Conservation (phyloP, 37 sponge, comb jelly and placozoan species). For the Theonella swinhoei region DNA sequence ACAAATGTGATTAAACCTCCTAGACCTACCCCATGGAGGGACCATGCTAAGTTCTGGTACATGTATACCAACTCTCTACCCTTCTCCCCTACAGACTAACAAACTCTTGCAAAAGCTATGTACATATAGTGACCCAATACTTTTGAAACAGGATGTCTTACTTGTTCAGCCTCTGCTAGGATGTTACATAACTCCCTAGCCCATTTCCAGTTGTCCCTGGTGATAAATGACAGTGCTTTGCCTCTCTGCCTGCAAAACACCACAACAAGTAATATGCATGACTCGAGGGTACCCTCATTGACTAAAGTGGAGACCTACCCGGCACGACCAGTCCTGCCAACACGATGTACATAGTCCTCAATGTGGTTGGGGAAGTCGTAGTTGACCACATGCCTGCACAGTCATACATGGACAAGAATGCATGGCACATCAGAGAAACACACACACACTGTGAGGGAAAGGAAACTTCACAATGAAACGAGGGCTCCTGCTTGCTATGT, state of each 20-base stretch:
- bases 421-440: too few relatives aligned
- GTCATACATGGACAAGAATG: neutral
- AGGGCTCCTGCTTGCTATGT: too few relatives aligned
- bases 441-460: too few relatives aligned
- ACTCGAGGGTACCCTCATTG: neutral
- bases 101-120: neutral
- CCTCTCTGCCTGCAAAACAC: slow-evolving; percentile 64
- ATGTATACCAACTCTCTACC: neutral
- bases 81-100: neutral
- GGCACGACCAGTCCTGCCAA: slow-evolving; percentile 96
- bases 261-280: neutral
- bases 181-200: slow-evolving; percentile 79
- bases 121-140: neutral
- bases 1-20: too few relatives aligned
- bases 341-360: slow-evolving; percentile 96
- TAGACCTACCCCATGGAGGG: too few relatives aligned
- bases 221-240: slow-evolving; percentile 87
- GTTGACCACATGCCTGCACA: slow-evolving; percentile 86
- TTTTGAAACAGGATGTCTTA: slow-evolving; percentile 1
- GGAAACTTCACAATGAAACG: too few relatives aligned
- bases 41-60: neutral
- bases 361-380: slow-evolving; percentile 90
- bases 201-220: slow-evolving; percentile 91
- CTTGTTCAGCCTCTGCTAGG: slow-evolving; percentile 85
- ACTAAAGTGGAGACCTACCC: slow-evolving; percentile 46